Percentiles rank a stretch among this genome's conserved stretches.
phyloP scores from a whole-genome alignment of 2,888 invertebrate species.

The Stomorhina lunata region DNA sequence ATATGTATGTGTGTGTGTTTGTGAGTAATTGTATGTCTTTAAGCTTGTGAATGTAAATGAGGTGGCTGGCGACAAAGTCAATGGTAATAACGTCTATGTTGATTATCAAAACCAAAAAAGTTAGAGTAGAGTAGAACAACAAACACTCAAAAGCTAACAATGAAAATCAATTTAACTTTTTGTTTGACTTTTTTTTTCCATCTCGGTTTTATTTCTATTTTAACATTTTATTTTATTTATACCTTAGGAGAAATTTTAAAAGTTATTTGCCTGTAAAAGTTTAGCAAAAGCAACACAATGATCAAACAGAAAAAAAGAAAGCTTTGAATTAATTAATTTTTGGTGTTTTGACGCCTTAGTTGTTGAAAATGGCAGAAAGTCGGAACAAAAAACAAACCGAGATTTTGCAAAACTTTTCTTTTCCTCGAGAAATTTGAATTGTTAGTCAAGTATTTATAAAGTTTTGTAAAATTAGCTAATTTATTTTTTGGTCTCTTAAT shows the following conservation, averaged over 20 bases:
- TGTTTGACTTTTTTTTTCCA: constrained; percentile 53
- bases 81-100: constrained; percentile 22
- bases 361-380: constrained; percentile 20
- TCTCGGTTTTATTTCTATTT: constrained; percentile 7
- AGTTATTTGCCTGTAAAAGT: constrained; percentile 20
- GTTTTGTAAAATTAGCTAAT: constrained; percentile 34
- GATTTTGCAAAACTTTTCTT: constrained; percentile 15
- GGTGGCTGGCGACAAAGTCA: constrained; percentile 10
- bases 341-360: constrained; percentile 58
- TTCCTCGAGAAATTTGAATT: background rate
- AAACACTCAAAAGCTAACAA: constrained; percentile 63
- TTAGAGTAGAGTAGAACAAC: constrained; percentile 20
- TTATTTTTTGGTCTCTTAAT: constrained; percentile 19
- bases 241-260: constrained; percentile 42
- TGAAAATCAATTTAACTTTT: constrained; percentile 69
- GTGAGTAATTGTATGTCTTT: background rate
- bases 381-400: constrained; percentile 1
- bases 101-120: constrained; percentile 15
- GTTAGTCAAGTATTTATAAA: background rate
- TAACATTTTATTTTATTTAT: constrained; percentile 15
- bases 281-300: constrained; percentile 18
- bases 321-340: constrained; percentile 64
- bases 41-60: background rate
- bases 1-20: background rate
- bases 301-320: constrained; percentile 23